Evolutionary conservation across 1,140 invertebrate species (phyloP), one percentile per base, ranked within the genome.

Genomic region (Hycleus phaleratus): DNA sequence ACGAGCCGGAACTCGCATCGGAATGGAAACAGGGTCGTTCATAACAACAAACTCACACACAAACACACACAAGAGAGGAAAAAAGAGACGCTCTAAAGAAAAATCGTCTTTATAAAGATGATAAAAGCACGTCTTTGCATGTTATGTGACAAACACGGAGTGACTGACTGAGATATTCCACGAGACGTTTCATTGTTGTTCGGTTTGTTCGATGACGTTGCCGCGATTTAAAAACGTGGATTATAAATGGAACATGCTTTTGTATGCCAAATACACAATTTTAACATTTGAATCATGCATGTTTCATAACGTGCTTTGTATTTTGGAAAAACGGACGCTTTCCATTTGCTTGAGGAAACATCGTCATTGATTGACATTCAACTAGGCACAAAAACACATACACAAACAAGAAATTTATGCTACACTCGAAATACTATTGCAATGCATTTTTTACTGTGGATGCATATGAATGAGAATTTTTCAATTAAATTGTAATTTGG

Each of bases 391-490:
- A 53, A 11, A 47, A 54, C 18, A 18, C 18, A 18, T 18, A 18
- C 18, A 18, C 18, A 18, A 18, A 18, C 18, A 18, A 18, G 18
- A 59, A 63, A 68, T 68, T 67, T 10, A 11, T 48, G 64, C 60
- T 70, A 65, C 67, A 68, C 10, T 18, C 18, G 32, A 32, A 32
- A 32, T 5, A 32, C 4, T 32, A 32, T 4, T 32, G 7, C 4
- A 32, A 32, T 32, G 32, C 32, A 32, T 71, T 71, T 73, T 73
- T 72, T 72, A 71, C 71, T 68, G 67, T 64, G 62, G 58, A 65
- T 68, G 71, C 69, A 73, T 72, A 72, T 72, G 71, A 73, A 73
- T 72, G 71, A 73, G 70, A 71, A 61, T 71, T 72, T 71, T 71
- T 71, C 71, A 72, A 73, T 73, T 73, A 73, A 71, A 73, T 72